Percentiles rank a stretch among this genome's conserved stretches.
phyloP scores from a whole-genome alignment of 2,888 invertebrate species.

The Ormyrus labotus region DNA sequence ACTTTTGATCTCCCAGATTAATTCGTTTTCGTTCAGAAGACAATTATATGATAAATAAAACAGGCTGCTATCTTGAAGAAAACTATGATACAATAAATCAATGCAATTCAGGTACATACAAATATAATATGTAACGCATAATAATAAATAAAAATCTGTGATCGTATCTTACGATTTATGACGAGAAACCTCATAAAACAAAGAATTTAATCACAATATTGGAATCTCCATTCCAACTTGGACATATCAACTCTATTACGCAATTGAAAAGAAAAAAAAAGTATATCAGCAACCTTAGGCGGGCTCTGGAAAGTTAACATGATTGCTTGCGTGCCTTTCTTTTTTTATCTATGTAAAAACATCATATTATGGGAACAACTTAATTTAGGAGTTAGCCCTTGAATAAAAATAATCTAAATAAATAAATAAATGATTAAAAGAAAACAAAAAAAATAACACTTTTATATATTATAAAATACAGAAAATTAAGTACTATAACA shows the following conservation, averaged over 20 bases:
- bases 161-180: conserved; percentile 30
- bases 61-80: conserved; percentile 10
- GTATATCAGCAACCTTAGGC: conserved; percentile 16
- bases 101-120: conserved; percentile 46
- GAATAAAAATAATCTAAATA: conserved; percentile 35
- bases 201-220: conserved; percentile 20
- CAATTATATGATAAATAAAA: conserved; percentile 16
- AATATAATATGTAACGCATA: conserved; percentile 41
- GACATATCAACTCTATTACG: conserved; percentile 5
- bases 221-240: conserved; percentile 14
- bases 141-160: conserved; percentile 42
- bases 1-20: background rate
- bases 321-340: background rate
- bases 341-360: conserved; percentile 8
- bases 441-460: conserved; percentile 36
- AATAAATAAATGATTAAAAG: conserved; percentile 41
- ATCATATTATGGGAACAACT: conserved; percentile 11
- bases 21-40: conserved; percentile 8
- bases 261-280: conserved; percentile 14
- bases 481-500: conserved; percentile 38
- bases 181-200: conserved; percentile 35
- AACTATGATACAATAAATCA: conserved; percentile 25
- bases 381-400: conserved; percentile 27
- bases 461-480: conserved; percentile 24
- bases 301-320: background rate